A percentile compares a stretch with the other conserved stretches of the same genome.
phyloP scores from a whole-genome alignment of 92 coral and sea anemone genomes.

The Heteractis magnifica region DNA sequence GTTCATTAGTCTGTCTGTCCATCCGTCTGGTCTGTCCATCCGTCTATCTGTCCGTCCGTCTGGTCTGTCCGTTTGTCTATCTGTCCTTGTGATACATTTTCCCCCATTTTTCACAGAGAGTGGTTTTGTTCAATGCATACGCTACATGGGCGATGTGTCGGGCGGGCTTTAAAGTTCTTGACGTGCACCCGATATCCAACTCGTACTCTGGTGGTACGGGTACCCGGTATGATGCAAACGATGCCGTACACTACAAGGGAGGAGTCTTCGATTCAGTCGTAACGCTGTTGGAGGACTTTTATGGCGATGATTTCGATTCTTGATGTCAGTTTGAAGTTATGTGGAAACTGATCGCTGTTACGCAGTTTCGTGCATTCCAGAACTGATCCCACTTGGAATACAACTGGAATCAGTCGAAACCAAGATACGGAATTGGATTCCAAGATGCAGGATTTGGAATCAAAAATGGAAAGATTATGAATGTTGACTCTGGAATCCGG shows the following conservation, averaged over 20 bases:
- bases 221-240: constrained; percentile 5
- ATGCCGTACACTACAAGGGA: constrained; percentile 26
- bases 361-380: background rate
- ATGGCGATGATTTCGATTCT: background rate
- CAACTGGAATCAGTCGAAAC: background rate
- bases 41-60: background rate
- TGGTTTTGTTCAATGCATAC: constrained; percentile 36
- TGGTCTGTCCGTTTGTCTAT: no score
- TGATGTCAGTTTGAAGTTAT: background rate
- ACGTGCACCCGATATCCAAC: constrained; percentile 43
- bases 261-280: constrained; percentile 23
- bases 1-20: no score
- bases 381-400: no score
- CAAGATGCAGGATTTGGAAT: no score
- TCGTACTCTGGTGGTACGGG: constrained; percentile 42
- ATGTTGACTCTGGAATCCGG: no score
- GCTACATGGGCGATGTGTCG: constrained; percentile 54
- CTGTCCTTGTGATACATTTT: background rate
- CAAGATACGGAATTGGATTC: no score
- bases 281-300: constrained; percentile 17
- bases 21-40: no score
- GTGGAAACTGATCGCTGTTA: background rate
- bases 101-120: constrained; percentile 20
- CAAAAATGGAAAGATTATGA: no score
- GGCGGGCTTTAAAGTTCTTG: constrained; percentile 37